Percentiles rank a stretch among this genome's conserved stretches.
Conservation (phyloP, 1,140 invertebrate genomes). For the Helicoverpa armigera region DNA sequence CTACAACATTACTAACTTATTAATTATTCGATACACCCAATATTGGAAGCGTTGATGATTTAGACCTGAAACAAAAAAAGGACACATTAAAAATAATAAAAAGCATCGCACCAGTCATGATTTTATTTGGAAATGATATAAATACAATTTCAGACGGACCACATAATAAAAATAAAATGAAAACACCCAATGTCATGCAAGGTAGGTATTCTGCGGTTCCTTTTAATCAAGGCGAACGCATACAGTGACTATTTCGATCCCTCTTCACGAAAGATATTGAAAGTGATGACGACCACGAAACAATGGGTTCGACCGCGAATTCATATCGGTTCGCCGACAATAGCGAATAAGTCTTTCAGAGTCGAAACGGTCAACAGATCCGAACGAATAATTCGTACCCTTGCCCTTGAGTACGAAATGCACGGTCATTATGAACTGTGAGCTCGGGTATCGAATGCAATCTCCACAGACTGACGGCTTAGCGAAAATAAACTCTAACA, state of each 20-base stretch:
- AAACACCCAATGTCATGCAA: conserved; percentile 45
- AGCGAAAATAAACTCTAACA: conserved; percentile 52
- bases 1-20: conserved; percentile 41
- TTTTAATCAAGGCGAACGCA: conserved; percentile 62
- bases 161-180: conserved; percentile 39
- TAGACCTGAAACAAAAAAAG: conserved; percentile 75
- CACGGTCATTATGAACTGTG: conserved; percentile 79
- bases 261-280: conserved; percentile 55
- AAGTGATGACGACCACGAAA: conserved; percentile 63
- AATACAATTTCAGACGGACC: conserved; percentile 37
- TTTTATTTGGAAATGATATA: conserved; percentile 41
- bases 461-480: conserved; percentile 52
- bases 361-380: conserved; percentile 73
- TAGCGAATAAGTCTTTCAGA: conserved; percentile 65
- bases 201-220: conserved; percentile 52
- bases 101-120: conserved; percentile 22
- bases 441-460: conserved; percentile 73
- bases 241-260: conserved; percentile 56
- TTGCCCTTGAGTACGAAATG: conserved; percentile 81
- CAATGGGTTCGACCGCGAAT: conserved; percentile 72
- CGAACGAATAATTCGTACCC: conserved; percentile 76
- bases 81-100: conserved; percentile 13
- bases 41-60: conserved; percentile 49
- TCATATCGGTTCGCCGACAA: conserved; percentile 59
- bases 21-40: conserved; percentile 46